Conservation (phyloP, 2,888 invertebrate species). For the Melinopterus prodromus region DNA sequence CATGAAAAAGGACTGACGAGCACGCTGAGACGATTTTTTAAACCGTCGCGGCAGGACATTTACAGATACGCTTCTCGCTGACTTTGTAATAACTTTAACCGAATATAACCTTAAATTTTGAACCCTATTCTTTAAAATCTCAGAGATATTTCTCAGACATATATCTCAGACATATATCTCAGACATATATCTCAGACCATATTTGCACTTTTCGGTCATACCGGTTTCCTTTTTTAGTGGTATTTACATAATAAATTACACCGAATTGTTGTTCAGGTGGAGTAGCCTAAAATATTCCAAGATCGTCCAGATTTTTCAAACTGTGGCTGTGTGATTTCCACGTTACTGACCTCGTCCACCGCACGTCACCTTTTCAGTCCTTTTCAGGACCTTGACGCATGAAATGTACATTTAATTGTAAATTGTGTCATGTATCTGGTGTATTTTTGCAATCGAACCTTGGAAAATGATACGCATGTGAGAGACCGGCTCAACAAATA, state of each 20-base stretch:
- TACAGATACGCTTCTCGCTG: neutral
- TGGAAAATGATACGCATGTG: neutral
- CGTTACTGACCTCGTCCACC: neutral
- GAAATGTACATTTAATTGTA: neutral
- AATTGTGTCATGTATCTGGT: neutral
- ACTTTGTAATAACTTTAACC: neutral
- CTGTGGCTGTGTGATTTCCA: neutral
- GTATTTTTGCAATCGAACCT: neutral
- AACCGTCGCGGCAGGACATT: neutral
- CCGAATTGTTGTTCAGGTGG: neutral
- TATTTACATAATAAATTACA: neutral
- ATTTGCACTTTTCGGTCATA: neutral
- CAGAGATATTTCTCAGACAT: too few relatives aligned
- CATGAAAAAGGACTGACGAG: neutral
- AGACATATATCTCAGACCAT: neutral
- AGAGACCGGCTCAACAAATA: neutral
- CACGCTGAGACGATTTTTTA: neutral
- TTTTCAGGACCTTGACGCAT: slow-evolving; percentile 4
- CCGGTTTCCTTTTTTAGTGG: neutral
- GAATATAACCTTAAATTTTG: neutral
- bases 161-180: neutral
- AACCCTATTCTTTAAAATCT: too few relatives aligned
- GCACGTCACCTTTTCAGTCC: neutral
- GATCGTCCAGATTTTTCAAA: neutral
- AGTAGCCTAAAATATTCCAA: neutral